These are phyloP conservation scores for Salticus scenicus DNA, from an alignment of 2,888 invertebrate species.

Conservation along the genomic window DNA sequence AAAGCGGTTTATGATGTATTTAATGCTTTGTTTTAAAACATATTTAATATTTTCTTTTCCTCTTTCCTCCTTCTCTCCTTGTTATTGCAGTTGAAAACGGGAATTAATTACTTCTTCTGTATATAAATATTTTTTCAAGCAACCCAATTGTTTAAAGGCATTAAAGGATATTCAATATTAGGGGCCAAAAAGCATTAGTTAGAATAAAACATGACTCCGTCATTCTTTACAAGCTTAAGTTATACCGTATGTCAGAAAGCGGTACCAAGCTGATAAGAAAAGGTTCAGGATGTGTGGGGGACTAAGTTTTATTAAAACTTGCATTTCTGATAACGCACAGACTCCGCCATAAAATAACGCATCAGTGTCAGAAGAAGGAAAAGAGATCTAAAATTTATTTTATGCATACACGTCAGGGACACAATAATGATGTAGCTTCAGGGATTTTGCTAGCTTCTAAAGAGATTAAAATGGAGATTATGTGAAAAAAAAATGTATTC, in stretches of 20 bases:
- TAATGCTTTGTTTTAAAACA: no score
- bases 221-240: not conserved
- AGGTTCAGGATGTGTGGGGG: not conserved
- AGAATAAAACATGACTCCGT: not conserved
- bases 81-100: no score
- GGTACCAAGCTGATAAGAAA: not conserved
- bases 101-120: no score
- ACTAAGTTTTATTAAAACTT: not conserved
- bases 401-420: not conserved
- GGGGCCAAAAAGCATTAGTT: no score
- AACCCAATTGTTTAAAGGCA: no score
- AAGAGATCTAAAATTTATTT: not conserved
- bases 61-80: no score
- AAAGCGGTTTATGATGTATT: no score
- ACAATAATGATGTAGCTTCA: not conserved
- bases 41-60: no score
- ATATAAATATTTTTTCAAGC: no score
- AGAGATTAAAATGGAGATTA: not conserved
- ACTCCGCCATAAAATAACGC: not conserved
- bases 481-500: not conserved
- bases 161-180: no score
- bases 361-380: not conserved
- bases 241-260: not conserved
- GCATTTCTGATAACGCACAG: not conserved
- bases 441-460: not conserved